phyloP scores from a whole-genome alignment of 2,797 vertebrate genomes.

The Xerus rutilus region DNA sequence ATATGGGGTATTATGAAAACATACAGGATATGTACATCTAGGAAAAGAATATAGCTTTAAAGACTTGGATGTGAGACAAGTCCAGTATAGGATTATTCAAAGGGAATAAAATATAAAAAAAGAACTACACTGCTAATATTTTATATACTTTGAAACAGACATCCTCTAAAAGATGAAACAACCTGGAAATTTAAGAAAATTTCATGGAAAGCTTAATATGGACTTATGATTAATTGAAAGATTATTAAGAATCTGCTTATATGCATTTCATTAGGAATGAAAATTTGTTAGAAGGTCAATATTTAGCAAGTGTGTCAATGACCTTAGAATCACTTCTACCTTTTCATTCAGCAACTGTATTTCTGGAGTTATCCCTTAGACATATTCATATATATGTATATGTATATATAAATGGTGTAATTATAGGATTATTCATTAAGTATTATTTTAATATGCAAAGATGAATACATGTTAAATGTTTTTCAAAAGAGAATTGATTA shows the following conservation, averaged over 20 bases:
- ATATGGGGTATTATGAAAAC: not conserved
- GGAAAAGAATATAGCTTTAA: not conserved
- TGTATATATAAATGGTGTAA: not conserved
- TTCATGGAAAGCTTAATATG: not conserved
- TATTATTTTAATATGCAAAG: constrained; percentile 25
- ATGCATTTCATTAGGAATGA: not conserved
- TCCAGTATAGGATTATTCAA: not conserved
- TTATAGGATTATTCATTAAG: not conserved
- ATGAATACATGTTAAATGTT: not conserved
- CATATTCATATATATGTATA: not conserved
- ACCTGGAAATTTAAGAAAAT: constrained; percentile 2
- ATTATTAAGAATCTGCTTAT: not conserved
- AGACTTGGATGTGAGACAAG: not conserved
- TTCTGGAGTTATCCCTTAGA: constrained; percentile 39
- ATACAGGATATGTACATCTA: not conserved
- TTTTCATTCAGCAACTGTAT: constrained; percentile 48
- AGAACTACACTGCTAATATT: not conserved
- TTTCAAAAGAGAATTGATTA: not conserved
- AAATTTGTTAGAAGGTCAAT: not conserved
- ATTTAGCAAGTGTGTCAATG: not conserved
- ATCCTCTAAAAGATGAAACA: not conserved
- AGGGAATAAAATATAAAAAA: not conserved
- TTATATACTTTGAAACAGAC: not conserved
- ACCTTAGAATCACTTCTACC: not conserved
- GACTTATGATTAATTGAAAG: not conserved